These are phyloP conservation scores for Lonchura striata DNA, from an alignment of 2,113 vertebrate species.

Conservation along the genomic window DNA sequence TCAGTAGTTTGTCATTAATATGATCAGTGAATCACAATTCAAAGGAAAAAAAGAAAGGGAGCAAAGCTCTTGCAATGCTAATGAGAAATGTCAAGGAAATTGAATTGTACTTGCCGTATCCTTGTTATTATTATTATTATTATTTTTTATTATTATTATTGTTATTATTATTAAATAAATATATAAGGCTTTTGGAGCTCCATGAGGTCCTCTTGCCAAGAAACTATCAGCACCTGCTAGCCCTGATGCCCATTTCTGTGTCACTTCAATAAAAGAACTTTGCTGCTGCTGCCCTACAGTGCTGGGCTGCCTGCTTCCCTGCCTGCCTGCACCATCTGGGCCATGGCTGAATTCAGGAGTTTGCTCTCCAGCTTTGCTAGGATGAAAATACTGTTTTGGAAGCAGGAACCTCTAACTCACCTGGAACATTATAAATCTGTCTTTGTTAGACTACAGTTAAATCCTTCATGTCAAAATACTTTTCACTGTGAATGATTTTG, in stretches of 20 bases:
- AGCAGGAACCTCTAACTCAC: slow-evolving; percentile 22
- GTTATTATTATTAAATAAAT: background rate
- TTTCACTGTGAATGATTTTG: slow-evolving; percentile 43
- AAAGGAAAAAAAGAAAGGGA: background rate
- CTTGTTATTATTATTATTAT: slow-evolving; percentile 29
- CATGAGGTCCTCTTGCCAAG: slow-evolving; percentile 16
- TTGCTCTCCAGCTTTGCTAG: slow-evolving; percentile 11
- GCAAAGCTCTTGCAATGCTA: slow-evolving; percentile 12
- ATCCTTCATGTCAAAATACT: slow-evolving; percentile 57
- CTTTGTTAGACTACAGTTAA: slow-evolving; percentile 60
- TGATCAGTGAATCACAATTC: background rate
- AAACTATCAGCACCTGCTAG: slow-evolving; percentile 16
- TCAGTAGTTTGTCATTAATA: background rate
- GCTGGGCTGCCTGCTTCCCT: background rate
- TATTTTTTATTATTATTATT: background rate
- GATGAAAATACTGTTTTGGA: slow-evolving; percentile 51
- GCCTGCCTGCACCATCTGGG: background rate
- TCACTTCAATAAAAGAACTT: slow-evolving; percentile 15
- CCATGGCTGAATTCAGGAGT: background rate
- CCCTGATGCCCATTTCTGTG: background rate
- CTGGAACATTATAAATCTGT: slow-evolving; percentile 26
- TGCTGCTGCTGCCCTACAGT: background rate
- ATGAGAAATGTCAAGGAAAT: slow-evolving; percentile 28
- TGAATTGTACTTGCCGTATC: background rate
- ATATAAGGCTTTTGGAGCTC: background rate